Percentiles rank a stretch among this genome's conserved stretches.
phyloP scores from a whole-genome alignment of 2,797 vertebrate species.

The Cyprinella venusta region DNA sequence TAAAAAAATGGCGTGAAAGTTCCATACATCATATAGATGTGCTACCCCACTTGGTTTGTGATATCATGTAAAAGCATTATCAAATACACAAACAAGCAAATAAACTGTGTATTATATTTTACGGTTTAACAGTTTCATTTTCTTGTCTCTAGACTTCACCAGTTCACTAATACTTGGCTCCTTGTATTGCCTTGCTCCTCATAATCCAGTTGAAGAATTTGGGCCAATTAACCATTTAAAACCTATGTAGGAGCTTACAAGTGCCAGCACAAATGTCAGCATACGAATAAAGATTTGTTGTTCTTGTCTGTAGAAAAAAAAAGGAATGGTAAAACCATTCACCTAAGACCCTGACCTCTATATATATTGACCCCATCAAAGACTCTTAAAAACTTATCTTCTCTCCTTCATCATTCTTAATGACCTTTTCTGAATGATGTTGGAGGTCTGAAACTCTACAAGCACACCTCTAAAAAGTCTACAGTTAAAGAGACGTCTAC shows the following conservation, averaged over 20 bases:
- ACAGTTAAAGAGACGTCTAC: background rate
- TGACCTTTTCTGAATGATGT: constrained; percentile 14
- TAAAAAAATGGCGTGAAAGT: background rate
- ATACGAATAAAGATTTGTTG: constrained; percentile 20
- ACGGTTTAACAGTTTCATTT: background rate
- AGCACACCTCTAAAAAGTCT: background rate
- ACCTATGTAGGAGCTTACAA: background rate
- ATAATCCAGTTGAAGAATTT: constrained; percentile 40
- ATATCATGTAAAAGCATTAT: background rate
- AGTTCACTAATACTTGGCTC: background rate
- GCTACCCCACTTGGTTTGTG: background rate
- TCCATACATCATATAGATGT: background rate
- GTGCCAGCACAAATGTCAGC: background rate
- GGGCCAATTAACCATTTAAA: constrained; percentile 17
- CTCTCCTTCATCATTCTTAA: background rate
- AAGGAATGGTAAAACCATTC: constrained; percentile 27
- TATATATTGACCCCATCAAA: constrained; percentile 29
- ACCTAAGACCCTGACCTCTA: constrained; percentile 27
- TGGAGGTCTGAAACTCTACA: constrained; percentile 19
- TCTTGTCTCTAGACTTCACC: background rate
- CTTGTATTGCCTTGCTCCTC: background rate
- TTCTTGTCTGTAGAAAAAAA: constrained; percentile 4
- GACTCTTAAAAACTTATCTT: constrained; percentile 5
- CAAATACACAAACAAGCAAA: background rate
- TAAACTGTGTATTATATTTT: background rate